These are phyloP conservation scores for Tamias sibiricus DNA, from an alignment of 2,113 vertebrate genomes.

Conservation along the genomic window DNA sequence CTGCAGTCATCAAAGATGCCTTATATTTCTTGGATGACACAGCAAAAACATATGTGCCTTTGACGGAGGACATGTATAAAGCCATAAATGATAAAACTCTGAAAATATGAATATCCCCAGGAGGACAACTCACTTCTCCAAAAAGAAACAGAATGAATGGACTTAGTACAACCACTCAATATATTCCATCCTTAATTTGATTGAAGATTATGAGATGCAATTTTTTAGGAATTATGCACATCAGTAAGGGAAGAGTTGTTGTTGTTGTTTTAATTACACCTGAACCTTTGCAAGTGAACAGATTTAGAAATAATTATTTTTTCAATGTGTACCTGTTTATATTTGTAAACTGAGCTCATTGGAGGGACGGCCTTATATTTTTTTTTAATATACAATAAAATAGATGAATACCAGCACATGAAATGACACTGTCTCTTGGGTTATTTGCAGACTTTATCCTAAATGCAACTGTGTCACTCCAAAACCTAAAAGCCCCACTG, in stretches of 20 bases:
- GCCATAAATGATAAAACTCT: slow-evolving; percentile 79
- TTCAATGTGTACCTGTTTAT: slow-evolving; percentile 48
- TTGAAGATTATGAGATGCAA: slow-evolving; percentile 3
- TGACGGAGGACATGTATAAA: slow-evolving; percentile 89
- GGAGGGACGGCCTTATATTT: slow-evolving; percentile 47
- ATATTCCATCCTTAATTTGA: slow-evolving; percentile 58
- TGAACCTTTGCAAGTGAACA: slow-evolving; percentile 56
- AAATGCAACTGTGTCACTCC: background rate
- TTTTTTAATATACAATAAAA: slow-evolving; percentile 71
- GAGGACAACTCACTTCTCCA: background rate
- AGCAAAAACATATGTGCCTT: slow-evolving; percentile 86
- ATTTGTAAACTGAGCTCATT: slow-evolving; percentile 55
- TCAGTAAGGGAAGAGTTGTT: background rate
- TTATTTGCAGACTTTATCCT: slow-evolving; percentile 28
- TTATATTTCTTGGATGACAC: slow-evolving; percentile 90
- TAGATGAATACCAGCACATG: slow-evolving; percentile 8
- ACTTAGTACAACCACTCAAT: background rate
- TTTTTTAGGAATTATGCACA: slow-evolving; percentile 52
- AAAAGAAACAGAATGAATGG: slow-evolving; percentile 1
- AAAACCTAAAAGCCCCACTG: background rate
- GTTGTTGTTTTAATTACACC: slow-evolving; percentile 15
- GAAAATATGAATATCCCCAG: slow-evolving; percentile 76
- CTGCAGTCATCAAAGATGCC: slow-evolving; percentile 83
- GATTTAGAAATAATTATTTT: slow-evolving; percentile 68
- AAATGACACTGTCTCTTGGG: background rate